Evolutionary conservation across 2,888 invertebrate genomes (phyloP), one percentile per base, ranked within the genome.

Genomic region (Drosophila austrosaltans): DNA sequence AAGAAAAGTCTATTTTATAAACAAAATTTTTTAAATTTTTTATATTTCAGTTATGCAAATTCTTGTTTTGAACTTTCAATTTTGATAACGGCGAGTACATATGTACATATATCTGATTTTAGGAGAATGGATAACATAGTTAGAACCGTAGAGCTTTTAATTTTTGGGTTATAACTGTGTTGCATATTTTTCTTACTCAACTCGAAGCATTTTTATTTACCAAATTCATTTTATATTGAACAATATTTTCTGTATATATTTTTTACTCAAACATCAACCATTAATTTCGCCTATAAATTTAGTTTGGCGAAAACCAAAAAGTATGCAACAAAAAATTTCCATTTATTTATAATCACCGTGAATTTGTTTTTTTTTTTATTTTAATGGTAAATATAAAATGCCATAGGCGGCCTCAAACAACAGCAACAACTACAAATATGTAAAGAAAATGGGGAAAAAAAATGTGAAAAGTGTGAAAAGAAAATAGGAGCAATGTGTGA

Each of bases 391-490:
- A 56, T 12, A 63, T 59, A 67, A 73, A 61, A 39, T 57, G 57
- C 57, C 39, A 42, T 62, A 53, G 54, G 48, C 48, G 54, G 48
- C 48, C 16, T 16, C 16, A 36, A 36, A 2, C 36, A 10, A 36
- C 36, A 36, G 2, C 36, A 40, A n/a, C n/a, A 44, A 44, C 44
- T 20, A 44, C 57, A 63, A 59, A 64, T 22, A 53, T 48, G 48
- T 58, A 7, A 54, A 36, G 12, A n/a, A 54, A 64, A 42, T 36
- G 16, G 1, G 53, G 32, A 64, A 60, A 66, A 53, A 61, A 62
- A 65, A 44, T 59, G 54, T 69, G 25, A 60, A 44, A 69, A 63
- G 75, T 72, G 69, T 68, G 65, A 76, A 67, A 75, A 40, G 48
- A 62, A 67, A 60, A 62, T 48, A 62, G 57, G 53, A 53, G 61